Evolutionary conservation across 1,140 invertebrate genomes (phyloP), one percentile per base, ranked within the genome.

Genomic region (Schlechtendalia chinensis): DNA sequence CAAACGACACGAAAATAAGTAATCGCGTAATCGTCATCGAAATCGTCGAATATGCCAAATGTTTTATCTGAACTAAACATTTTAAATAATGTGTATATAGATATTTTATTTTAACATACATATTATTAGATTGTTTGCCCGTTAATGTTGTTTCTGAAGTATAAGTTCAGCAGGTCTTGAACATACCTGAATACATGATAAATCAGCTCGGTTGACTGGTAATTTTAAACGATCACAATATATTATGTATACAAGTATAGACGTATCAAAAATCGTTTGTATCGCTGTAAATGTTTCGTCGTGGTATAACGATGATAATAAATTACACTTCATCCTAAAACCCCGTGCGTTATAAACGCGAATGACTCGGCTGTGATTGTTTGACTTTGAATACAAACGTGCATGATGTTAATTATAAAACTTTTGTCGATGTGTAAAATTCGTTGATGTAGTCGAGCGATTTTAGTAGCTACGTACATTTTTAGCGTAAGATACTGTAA

Each of bases 391-490:
- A 53, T 19, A 32, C 69, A 72, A 69, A 53, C 69, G 29, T 72
- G 27, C 50, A 54, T 72, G 29, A 53, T 24, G 24, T 72, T 72
- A 72, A 72, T 72, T 54, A 72, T 53, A 72, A 27, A 72, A 72
- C 47, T 72, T 72, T 72, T 72, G 27, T 14, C 24, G 69, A 54
- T 72, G 47, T 72, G 54, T 19, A 54, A 24, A 54, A 72, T 72
- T 72, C 69, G 53, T 72, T 54, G 69, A 54, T 54, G 47, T 53
- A 29, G 5, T 17, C 17, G 6, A 32, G 54, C 50, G 24, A 72
- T 54, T 72, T 54, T 11, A 16, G 16, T 29, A 12, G 32, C 10
- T 17, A 47, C 67, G 45, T n/a, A 17, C 12, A 72, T 72, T 53
- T 19, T 29, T 19, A 14, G 27, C 10, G 16, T 29, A 63, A 27